Percentiles rank a stretch among this genome's conserved stretches.
Conservation (phyloP, 2,797 vertebrate species). For the Peromyscus nudipes region DNA sequence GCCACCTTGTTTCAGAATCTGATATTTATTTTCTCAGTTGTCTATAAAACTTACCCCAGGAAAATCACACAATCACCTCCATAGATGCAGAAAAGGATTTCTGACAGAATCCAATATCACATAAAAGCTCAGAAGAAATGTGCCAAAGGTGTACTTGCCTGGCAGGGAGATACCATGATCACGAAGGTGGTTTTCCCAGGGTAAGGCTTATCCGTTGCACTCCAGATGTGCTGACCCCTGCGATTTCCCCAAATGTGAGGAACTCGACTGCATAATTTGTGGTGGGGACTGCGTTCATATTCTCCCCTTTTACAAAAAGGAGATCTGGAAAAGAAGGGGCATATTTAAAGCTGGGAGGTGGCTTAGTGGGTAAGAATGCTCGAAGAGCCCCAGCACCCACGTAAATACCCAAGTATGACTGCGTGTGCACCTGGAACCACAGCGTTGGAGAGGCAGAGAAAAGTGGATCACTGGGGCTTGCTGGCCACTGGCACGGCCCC, state of each 20-base stretch:
- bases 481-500: no score
- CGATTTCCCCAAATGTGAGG: background rate
- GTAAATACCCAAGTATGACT: background rate
- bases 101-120: background rate
- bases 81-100: background rate
- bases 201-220: background rate
- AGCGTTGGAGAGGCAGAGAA: background rate
- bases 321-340: no score
- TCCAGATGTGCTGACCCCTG: background rate
- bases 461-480: background rate
- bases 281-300: background rate
- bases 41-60: constrained; percentile 51
- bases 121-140: background rate
- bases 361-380: background rate
- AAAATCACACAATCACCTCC: background rate
- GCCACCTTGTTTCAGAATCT: constrained; percentile 1
- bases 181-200: background rate
- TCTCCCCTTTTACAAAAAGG: background rate
- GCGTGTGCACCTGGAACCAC: background rate
- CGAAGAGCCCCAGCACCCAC: background rate
- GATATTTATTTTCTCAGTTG: constrained; percentile 63
- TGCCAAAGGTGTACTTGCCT: background rate
- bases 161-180: background rate
- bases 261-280: background rate
- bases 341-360: background rate